Conservation (phyloP, 2,797 vertebrate species). For the Spondyliosoma cantharus region DNA sequence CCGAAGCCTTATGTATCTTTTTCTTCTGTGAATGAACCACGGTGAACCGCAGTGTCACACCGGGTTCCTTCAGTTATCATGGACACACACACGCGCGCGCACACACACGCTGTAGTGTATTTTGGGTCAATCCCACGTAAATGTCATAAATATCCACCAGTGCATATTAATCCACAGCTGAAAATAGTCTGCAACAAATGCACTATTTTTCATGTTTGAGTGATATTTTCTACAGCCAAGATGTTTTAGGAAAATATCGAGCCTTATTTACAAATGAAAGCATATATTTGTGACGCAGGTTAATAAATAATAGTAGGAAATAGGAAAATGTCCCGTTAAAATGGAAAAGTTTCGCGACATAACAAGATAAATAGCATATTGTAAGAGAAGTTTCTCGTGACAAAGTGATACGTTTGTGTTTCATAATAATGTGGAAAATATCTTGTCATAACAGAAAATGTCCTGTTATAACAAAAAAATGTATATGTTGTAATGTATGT, state of each 20-base stretch:
- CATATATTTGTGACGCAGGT: too few species aligned
- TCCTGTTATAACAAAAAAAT: too few species aligned
- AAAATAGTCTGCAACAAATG: background rate
- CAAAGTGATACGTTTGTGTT: too few species aligned
- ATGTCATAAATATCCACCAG: background rate
- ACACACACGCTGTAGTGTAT: background rate
- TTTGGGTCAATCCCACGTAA: background rate
- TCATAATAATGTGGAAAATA: too few species aligned
- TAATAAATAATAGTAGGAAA: too few species aligned
- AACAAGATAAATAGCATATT: too few species aligned
- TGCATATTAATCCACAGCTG: background rate
- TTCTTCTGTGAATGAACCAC: background rate
- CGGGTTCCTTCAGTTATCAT: background rate
- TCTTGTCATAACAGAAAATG: too few species aligned
- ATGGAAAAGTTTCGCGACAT: too few species aligned
- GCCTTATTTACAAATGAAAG: too few species aligned
- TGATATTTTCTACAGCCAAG: background rate
- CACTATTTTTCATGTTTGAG: conserved; percentile 3
- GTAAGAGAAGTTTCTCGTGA: too few species aligned
- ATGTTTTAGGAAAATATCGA: background rate
- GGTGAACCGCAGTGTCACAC: background rate
- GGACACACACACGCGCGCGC: background rate
- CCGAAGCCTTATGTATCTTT: background rate
- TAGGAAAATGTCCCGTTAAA: too few species aligned
- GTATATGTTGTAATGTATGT: too few species aligned